Evolutionary conservation across 2,797 vertebrate species (phyloP).

Genomic region (Echiichthys vipera): DNA sequence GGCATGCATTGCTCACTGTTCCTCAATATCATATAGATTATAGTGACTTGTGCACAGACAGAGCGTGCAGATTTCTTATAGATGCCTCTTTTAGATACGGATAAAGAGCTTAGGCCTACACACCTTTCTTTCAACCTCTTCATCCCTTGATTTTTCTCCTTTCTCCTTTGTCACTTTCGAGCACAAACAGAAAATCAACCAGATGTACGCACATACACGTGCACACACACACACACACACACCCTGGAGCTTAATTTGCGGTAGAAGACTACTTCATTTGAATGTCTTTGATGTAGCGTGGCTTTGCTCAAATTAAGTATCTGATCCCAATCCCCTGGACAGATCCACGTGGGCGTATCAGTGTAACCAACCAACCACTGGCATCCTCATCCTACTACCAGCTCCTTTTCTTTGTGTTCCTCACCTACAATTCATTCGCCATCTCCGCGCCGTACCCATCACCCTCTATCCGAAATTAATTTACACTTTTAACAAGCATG

Average conservation of each 20-base stretch:
- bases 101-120: constrained; percentile 70
- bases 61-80: constrained; percentile 36
- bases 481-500: constrained; percentile 83
- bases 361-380: constrained; percentile 63
- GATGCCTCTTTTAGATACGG: constrained; percentile 65
- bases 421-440: constrained; percentile 37
- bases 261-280: constrained; percentile 81
- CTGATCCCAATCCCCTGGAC: constrained; percentile 81
- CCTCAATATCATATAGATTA: constrained; percentile 47
- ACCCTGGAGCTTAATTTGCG: constrained; percentile 80
- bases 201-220: background rate
- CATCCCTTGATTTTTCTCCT: constrained; percentile 49
- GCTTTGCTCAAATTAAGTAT: constrained; percentile 81
- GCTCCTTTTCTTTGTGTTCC: constrained; percentile 53
- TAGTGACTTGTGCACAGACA: constrained; percentile 32
- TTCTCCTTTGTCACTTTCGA: constrained; percentile 39
- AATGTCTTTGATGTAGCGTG: constrained; percentile 81
- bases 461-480: constrained; percentile 66
- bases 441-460: constrained; percentile 21
- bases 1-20: background rate
- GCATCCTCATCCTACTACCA: constrained; percentile 30
- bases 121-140: constrained; percentile 70
- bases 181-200: constrained; percentile 45
- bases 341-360: constrained; percentile 69
- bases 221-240: constrained; percentile 46